These are phyloP conservation scores for Xylocampa areola DNA, from an alignment of 2,888 invertebrate species.

Conservation along the genomic window DNA sequence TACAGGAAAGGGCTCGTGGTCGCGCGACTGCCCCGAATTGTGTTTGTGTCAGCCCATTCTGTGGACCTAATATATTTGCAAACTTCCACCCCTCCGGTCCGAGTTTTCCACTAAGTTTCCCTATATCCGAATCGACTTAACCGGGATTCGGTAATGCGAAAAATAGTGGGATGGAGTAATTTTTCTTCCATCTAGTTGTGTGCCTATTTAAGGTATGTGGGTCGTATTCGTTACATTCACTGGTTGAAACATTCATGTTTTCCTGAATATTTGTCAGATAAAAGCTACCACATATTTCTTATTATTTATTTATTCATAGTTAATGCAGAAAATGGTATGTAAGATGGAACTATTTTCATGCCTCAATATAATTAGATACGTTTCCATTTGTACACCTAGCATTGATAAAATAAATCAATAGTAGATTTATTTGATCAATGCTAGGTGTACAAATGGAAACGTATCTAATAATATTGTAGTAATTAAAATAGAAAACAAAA, in stretches of 20 bases:
- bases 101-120: constrained; percentile 44
- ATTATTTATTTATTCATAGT: too few relatives aligned
- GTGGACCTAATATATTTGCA: constrained; percentile 65
- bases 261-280: too few relatives aligned
- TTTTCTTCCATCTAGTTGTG: constrained; percentile 34
- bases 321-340: too few relatives aligned
- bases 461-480: too few relatives aligned
- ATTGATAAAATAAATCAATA: too few relatives aligned
- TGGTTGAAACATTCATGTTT: constrained; percentile 19
- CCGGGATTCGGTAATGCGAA: constrained; percentile 57
- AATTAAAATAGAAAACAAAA: too few relatives aligned
- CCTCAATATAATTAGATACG: too few relatives aligned
- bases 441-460: too few relatives aligned
- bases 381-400: too few relatives aligned
- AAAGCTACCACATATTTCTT: too few relatives aligned
- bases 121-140: constrained; percentile 56
- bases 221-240: constrained; percentile 5
- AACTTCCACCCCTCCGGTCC: constrained; percentile 46
- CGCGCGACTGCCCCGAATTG: constrained; percentile 60
- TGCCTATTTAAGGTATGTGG: constrained; percentile 8
- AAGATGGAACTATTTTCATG: too few relatives aligned
- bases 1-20: constrained; percentile 26
- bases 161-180: constrained; percentile 40
- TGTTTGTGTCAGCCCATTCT: constrained; percentile 63
- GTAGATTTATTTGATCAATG: too few relatives aligned